Evolutionary conservation across 2,113 vertebrate species (phyloP).

Genomic region (Antigone vipio): DNA sequence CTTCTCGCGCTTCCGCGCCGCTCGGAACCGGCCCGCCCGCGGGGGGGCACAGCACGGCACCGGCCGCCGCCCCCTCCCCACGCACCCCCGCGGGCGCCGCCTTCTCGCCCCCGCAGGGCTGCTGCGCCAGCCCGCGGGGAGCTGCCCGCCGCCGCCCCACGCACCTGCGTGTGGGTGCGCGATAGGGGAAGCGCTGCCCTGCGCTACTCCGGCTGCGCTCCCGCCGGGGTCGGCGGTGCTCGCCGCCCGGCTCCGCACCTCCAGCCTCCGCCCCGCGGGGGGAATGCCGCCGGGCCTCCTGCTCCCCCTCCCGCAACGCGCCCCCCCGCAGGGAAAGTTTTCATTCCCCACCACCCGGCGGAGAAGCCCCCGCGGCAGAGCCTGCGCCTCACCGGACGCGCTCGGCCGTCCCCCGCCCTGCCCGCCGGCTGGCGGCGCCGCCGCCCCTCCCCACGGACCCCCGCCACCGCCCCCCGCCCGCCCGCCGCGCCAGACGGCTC

Average conservation of each 20-base stretch:
- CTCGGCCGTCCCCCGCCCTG: background rate
- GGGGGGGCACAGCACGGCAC: background rate
- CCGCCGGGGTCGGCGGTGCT: background rate
- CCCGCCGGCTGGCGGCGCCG: background rate
- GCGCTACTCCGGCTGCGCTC: background rate
- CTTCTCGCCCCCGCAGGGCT: background rate
- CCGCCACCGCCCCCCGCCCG: background rate
- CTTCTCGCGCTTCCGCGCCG: conserved; percentile 78
- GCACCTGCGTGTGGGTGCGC: background rate
- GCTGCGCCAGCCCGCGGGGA: background rate
- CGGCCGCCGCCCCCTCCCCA: background rate
- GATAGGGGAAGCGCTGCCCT: background rate
- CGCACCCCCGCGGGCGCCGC: background rate
- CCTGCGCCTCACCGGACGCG: background rate
- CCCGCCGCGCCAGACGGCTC: background rate
- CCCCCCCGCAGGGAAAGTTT: background rate
- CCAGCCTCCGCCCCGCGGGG: background rate
- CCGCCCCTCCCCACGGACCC: background rate
- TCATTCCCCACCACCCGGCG: background rate
- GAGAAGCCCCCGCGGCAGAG: background rate
- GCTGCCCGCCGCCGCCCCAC: background rate
- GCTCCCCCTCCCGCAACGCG: background rate
- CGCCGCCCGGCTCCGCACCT: background rate
- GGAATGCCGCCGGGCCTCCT: background rate
- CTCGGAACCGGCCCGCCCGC: background rate